Percentiles rank a stretch among this genome's conserved stretches.
Conservation (phyloP, 1,140 invertebrate genomes). For the Phymorhynchus buccinoides region DNA sequence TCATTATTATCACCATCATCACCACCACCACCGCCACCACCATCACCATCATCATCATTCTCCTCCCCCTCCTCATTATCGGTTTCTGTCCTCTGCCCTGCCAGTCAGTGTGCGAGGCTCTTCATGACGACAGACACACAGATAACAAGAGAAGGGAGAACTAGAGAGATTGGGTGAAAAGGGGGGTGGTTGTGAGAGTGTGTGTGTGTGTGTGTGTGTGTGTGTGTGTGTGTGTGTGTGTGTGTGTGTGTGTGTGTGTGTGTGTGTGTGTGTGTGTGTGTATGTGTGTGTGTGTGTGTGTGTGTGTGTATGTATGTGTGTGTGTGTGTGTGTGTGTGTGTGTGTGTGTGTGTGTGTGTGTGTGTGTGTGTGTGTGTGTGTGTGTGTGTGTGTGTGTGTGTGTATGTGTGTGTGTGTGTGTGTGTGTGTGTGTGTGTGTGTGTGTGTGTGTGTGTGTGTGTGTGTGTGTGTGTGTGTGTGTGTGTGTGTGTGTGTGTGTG, state of each 20-base stretch:
- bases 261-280: not conserved
- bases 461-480: not conserved
- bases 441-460: not conserved
- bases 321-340: constrained; percentile 7
- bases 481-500: not conserved
- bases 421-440: not conserved
- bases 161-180: too few species aligned
- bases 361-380: not conserved
- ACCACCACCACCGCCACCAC: constrained; percentile 8
- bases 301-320: not conserved
- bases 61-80: not conserved
- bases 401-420: not conserved
- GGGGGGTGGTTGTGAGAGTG: too few species aligned
- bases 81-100: not conserved
- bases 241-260: not conserved
- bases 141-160: too few species aligned
- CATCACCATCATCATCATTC: constrained; percentile 12
- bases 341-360: not conserved
- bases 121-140: too few species aligned
- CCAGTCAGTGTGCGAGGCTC: too few species aligned
- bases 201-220: too few species aligned
- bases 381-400: not conserved
- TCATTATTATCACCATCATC: constrained; percentile 10
- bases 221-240: not conserved
- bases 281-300: not conserved